phyloP scores from a whole-genome alignment of 2,888 invertebrate species.

The Phorcus lineatus region DNA sequence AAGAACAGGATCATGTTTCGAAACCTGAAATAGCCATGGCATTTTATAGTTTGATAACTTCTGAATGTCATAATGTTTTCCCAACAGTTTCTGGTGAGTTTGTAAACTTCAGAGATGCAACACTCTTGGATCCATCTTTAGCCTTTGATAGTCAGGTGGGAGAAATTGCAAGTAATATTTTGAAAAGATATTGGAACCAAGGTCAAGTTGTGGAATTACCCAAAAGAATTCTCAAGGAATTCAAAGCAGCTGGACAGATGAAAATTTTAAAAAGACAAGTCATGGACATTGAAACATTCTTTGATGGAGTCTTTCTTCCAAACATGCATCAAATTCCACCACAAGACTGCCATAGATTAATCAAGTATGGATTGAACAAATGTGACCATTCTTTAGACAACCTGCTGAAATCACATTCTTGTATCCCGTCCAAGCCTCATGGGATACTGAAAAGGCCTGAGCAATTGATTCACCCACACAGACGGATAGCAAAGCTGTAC shows the following conservation, averaged over 20 bases:
- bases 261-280: constrained; percentile 25
- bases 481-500: constrained; percentile 45
- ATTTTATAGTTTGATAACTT: background rate
- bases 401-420: constrained; percentile 34
- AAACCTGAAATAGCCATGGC: background rate
- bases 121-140: constrained; percentile 46
- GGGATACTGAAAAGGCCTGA: constrained; percentile 44
- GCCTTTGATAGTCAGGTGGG: constrained; percentile 30
- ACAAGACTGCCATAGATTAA: constrained; percentile 40
- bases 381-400: constrained; percentile 26
- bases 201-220: constrained; percentile 33
- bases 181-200: constrained; percentile 26
- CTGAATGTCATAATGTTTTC: background rate
- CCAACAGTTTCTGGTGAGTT: background rate
- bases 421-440: constrained; percentile 51
- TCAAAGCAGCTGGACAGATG: constrained; percentile 1
- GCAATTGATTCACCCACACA: constrained; percentile 51
- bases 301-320: constrained; percentile 49
- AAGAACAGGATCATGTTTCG: background rate
- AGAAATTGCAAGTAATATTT: constrained; percentile 28
- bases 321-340: constrained; percentile 35
- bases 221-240: constrained; percentile 24
- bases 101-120: constrained; percentile 36
- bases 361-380: constrained; percentile 45
- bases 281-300: constrained; percentile 40